Percentiles rank a stretch among this genome's conserved stretches.
Evolutionary conservation across 2,797 vertebrate species (phyloP).

Genomic region (Buphagus erythrorhynchus): DNA sequence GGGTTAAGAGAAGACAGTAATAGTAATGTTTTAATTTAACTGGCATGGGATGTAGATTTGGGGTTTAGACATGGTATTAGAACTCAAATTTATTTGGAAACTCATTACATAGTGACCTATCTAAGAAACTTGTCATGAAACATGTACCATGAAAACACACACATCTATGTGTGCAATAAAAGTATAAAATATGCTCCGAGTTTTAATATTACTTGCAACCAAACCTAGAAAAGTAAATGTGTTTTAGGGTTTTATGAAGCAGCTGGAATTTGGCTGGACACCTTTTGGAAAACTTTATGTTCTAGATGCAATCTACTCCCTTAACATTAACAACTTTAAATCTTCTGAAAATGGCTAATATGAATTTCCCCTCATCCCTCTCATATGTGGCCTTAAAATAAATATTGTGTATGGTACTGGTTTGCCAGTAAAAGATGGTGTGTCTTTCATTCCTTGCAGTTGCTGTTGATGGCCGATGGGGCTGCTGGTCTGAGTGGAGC

Average conservation of each 20-base stretch:
- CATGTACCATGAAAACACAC: not conserved
- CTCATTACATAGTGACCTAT: not conserved
- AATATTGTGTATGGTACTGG: not conserved
- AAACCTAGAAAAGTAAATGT: not conserved
- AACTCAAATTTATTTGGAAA: not conserved
- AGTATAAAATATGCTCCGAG: not conserved
- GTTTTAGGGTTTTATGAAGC: not conserved
- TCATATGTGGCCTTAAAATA: not conserved
- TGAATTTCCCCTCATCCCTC: not conserved
- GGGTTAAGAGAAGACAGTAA: not conserved
- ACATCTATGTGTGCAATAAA: not conserved
- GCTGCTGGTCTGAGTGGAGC: slow-evolving; percentile 92
- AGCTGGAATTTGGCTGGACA: not conserved
- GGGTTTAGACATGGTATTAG: not conserved
- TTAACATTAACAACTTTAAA: not conserved
- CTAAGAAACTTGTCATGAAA: not conserved
- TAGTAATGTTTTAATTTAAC: not conserved
- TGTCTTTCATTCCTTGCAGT: slow-evolving; percentile 68
- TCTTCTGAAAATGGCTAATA: not conserved
- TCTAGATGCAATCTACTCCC: not conserved
- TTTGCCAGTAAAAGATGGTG: not conserved
- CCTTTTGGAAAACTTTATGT: not conserved
- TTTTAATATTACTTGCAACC: not conserved
- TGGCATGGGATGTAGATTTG: not conserved
- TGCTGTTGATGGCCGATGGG: slow-evolving; percentile 87